These are phyloP conservation scores for Ammodytes dubius DNA, from an alignment of 2,113 vertebrate genomes.

Conservation along the genomic window DNA sequence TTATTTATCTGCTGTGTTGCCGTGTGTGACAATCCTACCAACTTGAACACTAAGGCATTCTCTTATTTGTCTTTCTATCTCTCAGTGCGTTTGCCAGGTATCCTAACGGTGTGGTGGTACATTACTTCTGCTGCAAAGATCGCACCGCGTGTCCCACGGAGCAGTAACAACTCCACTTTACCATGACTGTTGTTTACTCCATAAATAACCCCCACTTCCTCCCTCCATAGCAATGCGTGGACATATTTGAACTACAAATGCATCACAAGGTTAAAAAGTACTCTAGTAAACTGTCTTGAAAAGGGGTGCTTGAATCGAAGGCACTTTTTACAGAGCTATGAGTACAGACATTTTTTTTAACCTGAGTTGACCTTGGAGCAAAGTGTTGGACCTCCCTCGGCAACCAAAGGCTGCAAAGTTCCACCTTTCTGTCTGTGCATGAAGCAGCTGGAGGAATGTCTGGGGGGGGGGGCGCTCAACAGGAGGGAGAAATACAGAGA, in stretches of 20 bases:
- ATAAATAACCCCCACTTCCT: background rate
- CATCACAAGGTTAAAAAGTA: slow-evolving; percentile 2
- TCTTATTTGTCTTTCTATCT: background rate
- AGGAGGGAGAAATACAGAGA: slow-evolving; percentile 5
- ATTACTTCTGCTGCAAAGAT: slow-evolving; percentile 99
- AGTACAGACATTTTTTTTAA: slow-evolving; percentile 1
- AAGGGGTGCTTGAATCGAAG: background rate
- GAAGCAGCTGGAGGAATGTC: slow-evolving; percentile 54
- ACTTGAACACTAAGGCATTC: background rate
- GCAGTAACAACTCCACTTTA: slow-evolving; percentile 79
- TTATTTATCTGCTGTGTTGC: background rate
- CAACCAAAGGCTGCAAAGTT: background rate
- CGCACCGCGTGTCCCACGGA: slow-evolving; percentile 88
- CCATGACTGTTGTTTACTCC: background rate
- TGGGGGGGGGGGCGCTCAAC: background rate
- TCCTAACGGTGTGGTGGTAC: slow-evolving; percentile 96
- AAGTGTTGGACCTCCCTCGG: background rate
- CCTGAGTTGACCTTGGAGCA: slow-evolving; percentile 11
- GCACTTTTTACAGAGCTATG: background rate
- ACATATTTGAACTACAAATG: slow-evolving; percentile 9
- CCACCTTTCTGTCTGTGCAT: slow-evolving; percentile 32
- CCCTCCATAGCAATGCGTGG: background rate
- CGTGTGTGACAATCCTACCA: background rate
- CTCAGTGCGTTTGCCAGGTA: slow-evolving; percentile 97
- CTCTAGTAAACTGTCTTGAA: background rate